phyloP scores from a whole-genome alignment of 1,140 invertebrate genomes.

The Trichonephila inaurata region DNA sequence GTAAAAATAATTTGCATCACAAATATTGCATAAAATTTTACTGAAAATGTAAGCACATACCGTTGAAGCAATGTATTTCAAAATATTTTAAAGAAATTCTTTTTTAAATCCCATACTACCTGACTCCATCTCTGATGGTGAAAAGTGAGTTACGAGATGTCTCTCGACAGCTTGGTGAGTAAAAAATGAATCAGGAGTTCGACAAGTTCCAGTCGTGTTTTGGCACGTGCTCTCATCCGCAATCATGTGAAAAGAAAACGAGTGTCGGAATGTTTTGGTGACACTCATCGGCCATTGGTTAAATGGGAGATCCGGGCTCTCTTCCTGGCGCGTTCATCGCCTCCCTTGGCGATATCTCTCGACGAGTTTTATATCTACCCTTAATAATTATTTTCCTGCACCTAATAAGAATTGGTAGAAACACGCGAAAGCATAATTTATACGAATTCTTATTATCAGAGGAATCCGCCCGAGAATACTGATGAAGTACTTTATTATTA shows the following conservation, averaged over 20 bases:
- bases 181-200: background rate
- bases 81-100: background rate
- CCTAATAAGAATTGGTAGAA: background rate
- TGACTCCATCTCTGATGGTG: background rate
- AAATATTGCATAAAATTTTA: too few relatives aligned
- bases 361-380: background rate
- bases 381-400: slow-evolving; percentile 9
- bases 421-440: slow-evolving; percentile 65
- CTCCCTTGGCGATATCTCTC: background rate
- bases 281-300: slow-evolving; percentile 53
- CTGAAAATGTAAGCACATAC: too few relatives aligned
- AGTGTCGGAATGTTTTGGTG: slow-evolving; percentile 70
- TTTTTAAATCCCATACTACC: slow-evolving; percentile 27
- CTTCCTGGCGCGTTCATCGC: background rate
- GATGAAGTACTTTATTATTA: slow-evolving; percentile 52
- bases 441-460: slow-evolving; percentile 42
- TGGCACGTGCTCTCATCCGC: slow-evolving; percentile 36
- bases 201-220: background rate
- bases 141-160: background rate
- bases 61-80: too few relatives aligned
- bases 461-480: slow-evolving; percentile 4
- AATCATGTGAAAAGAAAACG: slow-evolving; percentile 23
- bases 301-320: background rate
- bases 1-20: too few relatives aligned
- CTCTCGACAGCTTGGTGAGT: background rate